These are phyloP conservation scores for Epinephelus fuscoguttatus DNA, from an alignment of 2,113 vertebrate species.

Conservation along the genomic window DNA sequence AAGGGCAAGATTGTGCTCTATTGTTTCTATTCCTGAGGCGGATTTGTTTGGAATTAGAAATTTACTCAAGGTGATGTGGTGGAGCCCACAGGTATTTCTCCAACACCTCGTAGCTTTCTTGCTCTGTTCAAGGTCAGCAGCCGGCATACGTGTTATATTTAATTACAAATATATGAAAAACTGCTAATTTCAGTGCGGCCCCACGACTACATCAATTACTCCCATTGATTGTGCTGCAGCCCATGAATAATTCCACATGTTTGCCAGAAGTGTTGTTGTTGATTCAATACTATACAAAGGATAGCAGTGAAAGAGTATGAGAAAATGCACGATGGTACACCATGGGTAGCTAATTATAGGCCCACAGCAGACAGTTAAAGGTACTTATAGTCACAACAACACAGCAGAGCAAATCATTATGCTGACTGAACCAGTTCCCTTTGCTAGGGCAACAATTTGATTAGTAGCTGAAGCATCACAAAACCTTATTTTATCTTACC, in stretches of 20 bases:
- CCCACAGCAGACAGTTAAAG: constrained; percentile 54
- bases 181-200: constrained; percentile 17
- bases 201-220: constrained; percentile 29
- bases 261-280: constrained; percentile 38
- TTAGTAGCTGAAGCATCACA: constrained; percentile 30
- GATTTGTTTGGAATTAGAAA: constrained; percentile 15
- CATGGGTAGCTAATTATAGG: constrained; percentile 59
- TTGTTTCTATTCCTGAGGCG: constrained; percentile 22
- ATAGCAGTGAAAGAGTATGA: constrained; percentile 22
- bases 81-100: constrained; percentile 12
- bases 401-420: constrained; percentile 44
- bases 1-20: constrained; percentile 13
- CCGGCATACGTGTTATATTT: neutral
- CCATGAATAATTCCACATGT: constrained; percentile 52
- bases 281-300: constrained; percentile 55
- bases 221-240: constrained; percentile 44
- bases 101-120: neutral
- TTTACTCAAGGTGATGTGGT: constrained; percentile 19
- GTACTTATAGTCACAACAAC: constrained; percentile 46
- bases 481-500: constrained; percentile 19
- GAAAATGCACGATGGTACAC: constrained; percentile 35
- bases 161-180: constrained; percentile 44
- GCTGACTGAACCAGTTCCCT: constrained; percentile 28
- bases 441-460: constrained; percentile 33
- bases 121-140: constrained; percentile 27